A percentile compares a stretch with the other conserved stretches of the same genome.
Evolutionary conservation across 2,797 vertebrate species (phyloP).

Genomic region (Leptatherina wallacei): DNA sequence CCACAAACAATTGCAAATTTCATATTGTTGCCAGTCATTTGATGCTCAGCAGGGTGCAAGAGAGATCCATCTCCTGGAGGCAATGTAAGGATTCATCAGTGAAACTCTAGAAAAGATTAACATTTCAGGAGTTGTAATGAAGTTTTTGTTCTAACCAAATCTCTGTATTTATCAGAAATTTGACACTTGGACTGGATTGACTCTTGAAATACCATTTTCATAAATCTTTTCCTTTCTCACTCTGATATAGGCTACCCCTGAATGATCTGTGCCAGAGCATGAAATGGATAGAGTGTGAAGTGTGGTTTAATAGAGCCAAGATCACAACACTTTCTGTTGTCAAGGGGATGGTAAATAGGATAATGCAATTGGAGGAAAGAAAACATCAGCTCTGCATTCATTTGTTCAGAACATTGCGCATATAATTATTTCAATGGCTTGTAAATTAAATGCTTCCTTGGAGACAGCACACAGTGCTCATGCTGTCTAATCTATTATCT

Average conservation of each 20-base stretch:
- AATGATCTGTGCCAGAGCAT: conserved; percentile 25
- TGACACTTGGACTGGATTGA: conserved; percentile 44
- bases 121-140: conserved; percentile 1
- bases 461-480: conserved; percentile 51
- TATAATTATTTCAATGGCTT: conserved; percentile 47
- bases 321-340: conserved; percentile 30
- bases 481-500: conserved; percentile 50
- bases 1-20: conserved; percentile 34
- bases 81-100: conserved; percentile 3
- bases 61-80: conserved; percentile 16
- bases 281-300: conserved; percentile 28
- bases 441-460: conserved; percentile 59
- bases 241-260: background rate
- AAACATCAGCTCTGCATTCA: conserved; percentile 37
- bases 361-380: conserved; percentile 8
- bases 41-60: conserved; percentile 1
- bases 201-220: conserved; percentile 15
- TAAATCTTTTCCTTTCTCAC: conserved; percentile 1
- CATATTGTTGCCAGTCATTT: conserved; percentile 2
- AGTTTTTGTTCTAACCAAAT: conserved; percentile 20
- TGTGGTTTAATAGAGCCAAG: conserved; percentile 32
- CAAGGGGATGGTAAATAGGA: conserved; percentile 38
- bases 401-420: conserved; percentile 39
- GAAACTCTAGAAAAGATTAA: conserved; percentile 10
- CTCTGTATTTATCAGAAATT: conserved; percentile 15